A percentile compares a stretch with the other conserved stretches of the same genome.
Evolutionary conservation across 2,797 vertebrate genomes (phyloP).

Genomic region (Caiman crocodilus): DNA sequence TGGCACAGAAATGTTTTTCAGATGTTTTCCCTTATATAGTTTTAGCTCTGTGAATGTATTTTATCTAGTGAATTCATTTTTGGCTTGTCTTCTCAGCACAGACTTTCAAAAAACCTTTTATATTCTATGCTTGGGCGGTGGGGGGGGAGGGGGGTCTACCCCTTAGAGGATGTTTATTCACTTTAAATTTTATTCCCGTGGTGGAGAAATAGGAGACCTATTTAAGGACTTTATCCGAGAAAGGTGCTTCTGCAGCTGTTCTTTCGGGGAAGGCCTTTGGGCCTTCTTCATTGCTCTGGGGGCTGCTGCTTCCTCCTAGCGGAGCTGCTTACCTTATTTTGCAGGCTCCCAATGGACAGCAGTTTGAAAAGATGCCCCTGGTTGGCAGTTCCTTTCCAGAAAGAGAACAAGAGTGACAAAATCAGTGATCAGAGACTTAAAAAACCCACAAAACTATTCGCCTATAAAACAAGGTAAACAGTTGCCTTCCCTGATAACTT

Average conservation of each 20-base stretch:
- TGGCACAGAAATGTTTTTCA: constrained; percentile 10
- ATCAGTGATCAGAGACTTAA: constrained; percentile 28
- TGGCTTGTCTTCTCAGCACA: constrained; percentile 41
- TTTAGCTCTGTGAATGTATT: constrained; percentile 40
- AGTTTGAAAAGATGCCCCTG: neutral
- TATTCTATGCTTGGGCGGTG: constrained; percentile 41
- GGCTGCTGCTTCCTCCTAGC: constrained; percentile 39
- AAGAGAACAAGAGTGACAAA: constrained; percentile 36
- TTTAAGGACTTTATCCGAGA: constrained; percentile 62
- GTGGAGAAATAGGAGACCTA: constrained; percentile 40
- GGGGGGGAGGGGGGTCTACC: constrained; percentile 42
- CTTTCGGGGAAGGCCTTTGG: constrained; percentile 1
- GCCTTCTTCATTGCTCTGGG: constrained; percentile 30
- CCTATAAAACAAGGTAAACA: neutral
- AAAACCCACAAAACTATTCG: neutral
- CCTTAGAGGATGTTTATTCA: constrained; percentile 40
- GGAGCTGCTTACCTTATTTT: constrained; percentile 27
- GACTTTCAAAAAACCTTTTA: constrained; percentile 32
- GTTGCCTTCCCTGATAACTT: neutral
- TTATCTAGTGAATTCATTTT: constrained; percentile 46
- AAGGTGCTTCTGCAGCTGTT: constrained; percentile 47
- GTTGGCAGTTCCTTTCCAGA: neutral
- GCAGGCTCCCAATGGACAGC: neutral
- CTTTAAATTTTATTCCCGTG: constrained; percentile 35
- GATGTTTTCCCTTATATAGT: constrained; percentile 39